Evolutionary conservation across 2,797 vertebrate species (phyloP), one percentile per base, ranked within the genome.

Genomic region (Mallotus villosus): DNA sequence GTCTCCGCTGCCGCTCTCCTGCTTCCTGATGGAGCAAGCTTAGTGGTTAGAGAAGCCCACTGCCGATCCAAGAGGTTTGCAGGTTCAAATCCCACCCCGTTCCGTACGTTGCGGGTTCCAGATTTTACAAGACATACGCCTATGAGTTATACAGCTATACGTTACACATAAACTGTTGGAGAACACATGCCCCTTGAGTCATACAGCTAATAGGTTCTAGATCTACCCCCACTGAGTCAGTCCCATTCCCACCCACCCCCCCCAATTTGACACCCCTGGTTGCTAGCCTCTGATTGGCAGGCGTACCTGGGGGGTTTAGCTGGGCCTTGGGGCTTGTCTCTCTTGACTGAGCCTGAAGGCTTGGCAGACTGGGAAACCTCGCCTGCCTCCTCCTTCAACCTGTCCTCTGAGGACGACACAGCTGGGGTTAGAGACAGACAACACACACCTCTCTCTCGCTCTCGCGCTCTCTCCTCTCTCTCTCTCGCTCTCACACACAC

Each of bases 321-420:
- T 5, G 64, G 64, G 17, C 22, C 46, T 67, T 1, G 84, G 63
- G 32, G 75, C 9, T 81, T 74, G 73, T 81, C 63, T 81, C 2
- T 73, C 41, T 79, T 64, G 70, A 60, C 67, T 2, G 87, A 88
- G 32, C 63, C 69, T 73, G 93, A 86, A 32, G 90, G 4, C 61
- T 79, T 87, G 68, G 73, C 80, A 11, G 84, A 78, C 75, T 82
- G 73, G 21, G 86, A 87, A 81, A 85, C 86, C 77, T 79, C 80
- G 59, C 84, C 75, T 88, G 89, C 89, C 37, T 91, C 92, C 62
- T 94, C 92, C 87, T 80, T 94, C 81, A 94, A 90, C 73, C 93
- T 77, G 32, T 87, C 90, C 4, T 92, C 92, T 93, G 61, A 61
- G 61, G 17, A 46, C 79, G 7, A 68, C 74, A 77, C 7, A 21